These are phyloP conservation scores for Drosophila vallismaia DNA, from an alignment of 2,888 invertebrate genomes.

Conservation along the genomic window DNA sequence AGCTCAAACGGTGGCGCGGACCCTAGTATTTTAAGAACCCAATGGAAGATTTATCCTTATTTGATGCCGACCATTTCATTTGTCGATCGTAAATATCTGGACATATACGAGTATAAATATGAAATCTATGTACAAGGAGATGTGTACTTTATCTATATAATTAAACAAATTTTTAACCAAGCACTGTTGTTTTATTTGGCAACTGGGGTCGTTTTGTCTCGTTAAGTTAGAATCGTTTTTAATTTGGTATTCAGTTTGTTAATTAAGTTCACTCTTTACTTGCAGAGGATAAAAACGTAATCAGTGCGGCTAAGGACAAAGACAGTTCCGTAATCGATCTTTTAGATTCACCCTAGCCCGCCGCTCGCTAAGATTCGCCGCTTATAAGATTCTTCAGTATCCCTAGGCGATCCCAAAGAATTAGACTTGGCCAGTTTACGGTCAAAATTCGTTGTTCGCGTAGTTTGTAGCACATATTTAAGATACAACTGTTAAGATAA, in stretches of 20 bases:
- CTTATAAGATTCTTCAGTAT: constrained; percentile 12
- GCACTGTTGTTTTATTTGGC: constrained; percentile 54
- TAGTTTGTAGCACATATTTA: constrained; percentile 17
- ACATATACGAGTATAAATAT: constrained; percentile 24
- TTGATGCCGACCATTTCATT: constrained; percentile 10
- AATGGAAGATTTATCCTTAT: constrained; percentile 5
- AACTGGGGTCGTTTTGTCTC: constrained; percentile 22
- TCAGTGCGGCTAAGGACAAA: constrained; percentile 44
- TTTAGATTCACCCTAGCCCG: constrained; percentile 40
- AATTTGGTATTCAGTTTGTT: constrained; percentile 38
- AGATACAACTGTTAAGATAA: constrained; percentile 1
- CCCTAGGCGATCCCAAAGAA: constrained; percentile 33
- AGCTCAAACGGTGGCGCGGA: constrained; percentile 29
- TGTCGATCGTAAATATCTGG: constrained; percentile 19
- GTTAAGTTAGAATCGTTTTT: constrained; percentile 23
- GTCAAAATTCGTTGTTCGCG: constrained; percentile 23
- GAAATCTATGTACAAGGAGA: constrained; percentile 39
- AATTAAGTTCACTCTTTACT: constrained; percentile 40
- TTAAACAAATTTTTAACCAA: constrained; percentile 55
- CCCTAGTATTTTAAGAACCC: constrained; percentile 20
- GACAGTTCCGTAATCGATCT: constrained; percentile 67
- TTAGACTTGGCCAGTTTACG: constrained; percentile 14
- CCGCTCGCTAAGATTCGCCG: constrained; percentile 11
- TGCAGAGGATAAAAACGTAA: constrained; percentile 38
- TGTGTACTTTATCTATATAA: constrained; percentile 48